phyloP scores from a whole-genome alignment of 2,888 invertebrate species.

The Ametastegia equiseti region DNA sequence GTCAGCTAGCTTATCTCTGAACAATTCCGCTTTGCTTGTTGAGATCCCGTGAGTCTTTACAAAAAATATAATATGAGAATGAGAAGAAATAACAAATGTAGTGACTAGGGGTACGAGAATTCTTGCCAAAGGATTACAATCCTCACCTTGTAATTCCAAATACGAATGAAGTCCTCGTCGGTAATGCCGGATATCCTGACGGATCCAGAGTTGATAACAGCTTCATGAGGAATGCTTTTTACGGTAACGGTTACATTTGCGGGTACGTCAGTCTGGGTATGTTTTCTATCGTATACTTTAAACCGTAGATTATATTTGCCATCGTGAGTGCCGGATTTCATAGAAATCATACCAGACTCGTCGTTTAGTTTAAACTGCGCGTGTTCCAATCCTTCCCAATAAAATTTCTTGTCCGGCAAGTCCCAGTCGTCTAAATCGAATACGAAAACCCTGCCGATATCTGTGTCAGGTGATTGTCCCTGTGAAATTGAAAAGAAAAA shows the following conservation, averaged over 20 bases:
- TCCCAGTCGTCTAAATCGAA: conserved; percentile 99
- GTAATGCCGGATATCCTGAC: conserved; percentile 95
- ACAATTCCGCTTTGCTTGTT: conserved; percentile 92
- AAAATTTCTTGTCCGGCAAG: conserved; percentile 97
- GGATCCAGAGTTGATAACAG: conserved; percentile 96
- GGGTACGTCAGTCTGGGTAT: conserved; percentile 95
- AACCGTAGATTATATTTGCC: conserved; percentile 90
- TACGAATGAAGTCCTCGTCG: conserved; percentile 96
- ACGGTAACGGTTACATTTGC: conserved; percentile 98
- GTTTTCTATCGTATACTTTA: conserved; percentile 95
- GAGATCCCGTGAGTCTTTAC: conserved; percentile 87
- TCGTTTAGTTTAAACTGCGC: conserved; percentile 92
- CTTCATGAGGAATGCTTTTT: conserved; percentile 96
- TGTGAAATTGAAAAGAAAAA: conserved; percentile 70
- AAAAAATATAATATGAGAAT: background rate
- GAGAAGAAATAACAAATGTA: no score
- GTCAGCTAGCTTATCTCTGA: conserved; percentile 91
- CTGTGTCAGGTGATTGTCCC: conserved; percentile 93
- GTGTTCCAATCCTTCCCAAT: conserved; percentile 93
- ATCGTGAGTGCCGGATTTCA: conserved; percentile 94
- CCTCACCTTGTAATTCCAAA: conserved; percentile 91
- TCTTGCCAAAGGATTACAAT: no score
- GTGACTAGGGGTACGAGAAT: no score
- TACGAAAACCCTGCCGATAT: conserved; percentile 96
- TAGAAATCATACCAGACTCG: conserved; percentile 96